Base-by-base conservation (phyloP, 2,113 vertebrate species). In the Pardalotus punctatus region DNA sequence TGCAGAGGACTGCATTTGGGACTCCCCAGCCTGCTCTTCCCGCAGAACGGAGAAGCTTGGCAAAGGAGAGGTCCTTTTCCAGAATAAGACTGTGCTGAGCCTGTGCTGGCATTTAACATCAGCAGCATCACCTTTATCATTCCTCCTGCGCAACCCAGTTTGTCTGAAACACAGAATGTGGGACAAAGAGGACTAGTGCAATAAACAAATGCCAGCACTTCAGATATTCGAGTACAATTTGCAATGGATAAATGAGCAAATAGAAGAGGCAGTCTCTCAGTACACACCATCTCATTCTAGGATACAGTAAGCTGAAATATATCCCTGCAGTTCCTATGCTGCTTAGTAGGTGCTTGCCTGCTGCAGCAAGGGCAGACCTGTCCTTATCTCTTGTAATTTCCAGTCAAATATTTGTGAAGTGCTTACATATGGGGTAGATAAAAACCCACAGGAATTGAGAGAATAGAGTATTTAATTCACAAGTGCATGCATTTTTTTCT, bases 371-470 rank as follows among this genome's bases (percentile, higher is more conserved):
- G 45, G 70, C 62, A 73, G 40, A 61, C 67, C 60, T 60, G 51
- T 36, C 64, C 71, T 92, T 95, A 96, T 94, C 93, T 90, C 81
- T 42, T 14, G 15, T 69, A 18, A 5, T 88, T 94, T 96, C 93
- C 92, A 90, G 88, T 81, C 67, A 95, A 96, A 86, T 90, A 93
- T 92, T 96, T 95, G 88, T 76, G 71, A 83, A 96, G 62, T 22
- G 72, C 76, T 93, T 81, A 83, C 82, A 54, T 12, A 24, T 31
- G 14, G 48, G 29, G 40, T 22, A 96, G 90, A 94, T 92, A 96
- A 95, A 57, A 93, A 90, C 18, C 88, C 93, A 71, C 90, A 96
- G 64, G 81, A 87, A 83, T 38, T 60, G 64, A 60, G 58, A 93
- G 73, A 78, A 70, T 12, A 88, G 58, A 92, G 58, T 19, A 42